Conservation (phyloP, 2,113 vertebrate genomes). For the Mastomys natalensis region DNA sequence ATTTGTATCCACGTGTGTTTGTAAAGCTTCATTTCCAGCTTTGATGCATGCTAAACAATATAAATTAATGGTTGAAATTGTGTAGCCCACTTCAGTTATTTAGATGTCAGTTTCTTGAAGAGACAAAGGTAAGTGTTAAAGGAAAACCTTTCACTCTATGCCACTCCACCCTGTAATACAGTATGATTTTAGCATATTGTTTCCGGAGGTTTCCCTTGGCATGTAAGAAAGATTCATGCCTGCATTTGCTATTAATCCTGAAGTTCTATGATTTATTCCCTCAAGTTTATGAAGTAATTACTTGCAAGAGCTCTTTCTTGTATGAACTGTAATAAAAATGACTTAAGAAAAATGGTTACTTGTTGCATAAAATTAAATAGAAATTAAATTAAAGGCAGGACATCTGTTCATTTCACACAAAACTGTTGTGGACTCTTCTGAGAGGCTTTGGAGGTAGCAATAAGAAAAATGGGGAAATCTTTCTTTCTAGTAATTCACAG, state of each 20-base stretch:
- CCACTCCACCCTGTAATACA: not conserved
- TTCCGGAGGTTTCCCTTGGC: conserved; percentile 51
- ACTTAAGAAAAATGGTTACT: conserved; percentile 78
- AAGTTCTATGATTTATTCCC: conserved; percentile 78
- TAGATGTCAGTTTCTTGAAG: conserved; percentile 1
- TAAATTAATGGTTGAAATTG: not conserved
- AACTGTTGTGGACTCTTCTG: conserved; percentile 43
- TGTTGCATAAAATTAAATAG: conserved; percentile 77
- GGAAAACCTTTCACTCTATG: not conserved
- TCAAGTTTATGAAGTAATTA: conserved; percentile 81
- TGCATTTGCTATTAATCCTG: conserved; percentile 69
- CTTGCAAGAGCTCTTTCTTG: conserved; percentile 75
- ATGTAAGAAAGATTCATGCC: conserved; percentile 66
- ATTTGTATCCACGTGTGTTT: not conserved
- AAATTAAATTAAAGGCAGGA: conserved; percentile 80
- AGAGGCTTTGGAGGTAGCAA: not conserved
- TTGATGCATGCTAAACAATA: not conserved
- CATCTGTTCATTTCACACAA: conserved; percentile 77
- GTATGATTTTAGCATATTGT: conserved; percentile 62
- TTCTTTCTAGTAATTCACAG: conserved; percentile 5
- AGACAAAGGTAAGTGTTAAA: not conserved
- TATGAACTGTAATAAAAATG: conserved; percentile 80
- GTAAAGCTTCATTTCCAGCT: not conserved
- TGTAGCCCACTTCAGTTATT: not conserved
- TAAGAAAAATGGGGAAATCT: conserved; percentile 25